Evolutionary conservation across 2,113 vertebrate genomes (phyloP).

Genomic region (Apistogramma diplotaenia): DNA sequence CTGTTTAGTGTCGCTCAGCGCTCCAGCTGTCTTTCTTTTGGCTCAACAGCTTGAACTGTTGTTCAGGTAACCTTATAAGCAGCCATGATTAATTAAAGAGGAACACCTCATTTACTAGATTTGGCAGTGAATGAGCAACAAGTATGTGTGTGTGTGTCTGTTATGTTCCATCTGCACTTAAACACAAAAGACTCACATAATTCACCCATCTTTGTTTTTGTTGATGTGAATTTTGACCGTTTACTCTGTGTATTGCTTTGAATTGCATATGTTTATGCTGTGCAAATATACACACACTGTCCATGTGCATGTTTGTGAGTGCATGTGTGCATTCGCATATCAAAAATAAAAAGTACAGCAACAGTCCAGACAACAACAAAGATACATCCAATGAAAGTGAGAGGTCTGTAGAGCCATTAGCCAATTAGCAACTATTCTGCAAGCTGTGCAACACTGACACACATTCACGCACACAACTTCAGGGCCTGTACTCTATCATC

Average conservation of each 20-base stretch:
- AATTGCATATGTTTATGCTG: background rate
- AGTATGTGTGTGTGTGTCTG: conserved; percentile 2
- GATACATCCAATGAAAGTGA: conserved; percentile 42
- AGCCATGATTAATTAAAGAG: conserved; percentile 61
- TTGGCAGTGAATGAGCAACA: conserved; percentile 33
- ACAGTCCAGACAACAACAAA: conserved; percentile 44
- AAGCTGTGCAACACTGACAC: conserved; percentile 31
- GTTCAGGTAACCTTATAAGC: conserved; percentile 52
- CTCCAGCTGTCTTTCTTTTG: conserved; percentile 2
- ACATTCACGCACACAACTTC: conserved; percentile 25
- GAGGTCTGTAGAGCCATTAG: conserved; percentile 19
- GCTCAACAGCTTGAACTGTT: conserved; percentile 9
- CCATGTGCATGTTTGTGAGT: background rate
- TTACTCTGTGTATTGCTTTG: background rate
- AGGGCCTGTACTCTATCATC: conserved; percentile 57
- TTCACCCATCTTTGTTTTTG: background rate
- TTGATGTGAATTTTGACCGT: background rate
- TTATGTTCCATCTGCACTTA: conserved; percentile 33
- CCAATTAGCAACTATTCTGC: conserved; percentile 58
- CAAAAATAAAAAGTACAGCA: background rate
- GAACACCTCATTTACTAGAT: conserved; percentile 48
- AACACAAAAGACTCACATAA: conserved; percentile 8
- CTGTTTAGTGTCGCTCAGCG: conserved; percentile 58
- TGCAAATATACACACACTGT: background rate
- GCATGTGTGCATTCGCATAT: background rate